A percentile compares a stretch with the other conserved stretches of the same genome.
These are phyloP conservation scores for Gephyroberyx darwinii DNA, from an alignment of 2,797 vertebrate species.

Conservation along the genomic window DNA sequence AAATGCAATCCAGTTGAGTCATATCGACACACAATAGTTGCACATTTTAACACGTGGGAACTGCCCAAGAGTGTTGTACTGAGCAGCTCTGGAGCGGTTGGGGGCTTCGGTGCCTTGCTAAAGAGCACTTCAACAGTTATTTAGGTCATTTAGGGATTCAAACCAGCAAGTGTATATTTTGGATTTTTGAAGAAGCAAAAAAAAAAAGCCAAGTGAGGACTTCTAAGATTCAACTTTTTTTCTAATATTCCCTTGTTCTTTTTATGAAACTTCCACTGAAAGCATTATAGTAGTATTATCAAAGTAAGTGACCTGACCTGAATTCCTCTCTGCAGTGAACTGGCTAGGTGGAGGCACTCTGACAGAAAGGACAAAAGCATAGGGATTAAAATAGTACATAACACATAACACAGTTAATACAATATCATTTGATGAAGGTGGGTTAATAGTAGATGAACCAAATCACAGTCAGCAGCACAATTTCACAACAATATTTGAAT, in stretches of 20 bases:
- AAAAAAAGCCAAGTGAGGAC: no score
- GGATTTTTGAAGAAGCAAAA: no score
- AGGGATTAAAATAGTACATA: constrained; percentile 19
- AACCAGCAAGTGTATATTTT: no score
- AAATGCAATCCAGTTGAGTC: no score
- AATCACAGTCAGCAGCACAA: not conserved
- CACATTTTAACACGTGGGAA: no score
- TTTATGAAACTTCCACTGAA: not conserved
- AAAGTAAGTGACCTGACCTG: constrained; percentile 61
- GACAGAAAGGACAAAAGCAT: constrained; percentile 46
- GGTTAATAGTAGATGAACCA: constrained; percentile 3
- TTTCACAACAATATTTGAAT: constrained; percentile 27
- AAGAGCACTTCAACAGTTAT: no score
- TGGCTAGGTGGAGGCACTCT: constrained; percentile 81
- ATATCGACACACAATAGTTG: no score
- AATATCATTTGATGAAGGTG: not conserved
- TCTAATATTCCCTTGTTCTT: not conserved
- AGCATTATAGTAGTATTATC: not conserved
- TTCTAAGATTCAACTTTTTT: no score
- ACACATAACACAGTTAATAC: not conserved
- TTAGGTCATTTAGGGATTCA: no score
- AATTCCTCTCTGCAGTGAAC: constrained; percentile 72
- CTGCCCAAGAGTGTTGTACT: no score
- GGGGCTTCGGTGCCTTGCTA: no score
- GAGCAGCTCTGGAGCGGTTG: no score